Evolutionary conservation across 2,888 invertebrate genomes (phyloP), one percentile per base, ranked within the genome.

Genomic region (Kryphioiulus occultus): DNA sequence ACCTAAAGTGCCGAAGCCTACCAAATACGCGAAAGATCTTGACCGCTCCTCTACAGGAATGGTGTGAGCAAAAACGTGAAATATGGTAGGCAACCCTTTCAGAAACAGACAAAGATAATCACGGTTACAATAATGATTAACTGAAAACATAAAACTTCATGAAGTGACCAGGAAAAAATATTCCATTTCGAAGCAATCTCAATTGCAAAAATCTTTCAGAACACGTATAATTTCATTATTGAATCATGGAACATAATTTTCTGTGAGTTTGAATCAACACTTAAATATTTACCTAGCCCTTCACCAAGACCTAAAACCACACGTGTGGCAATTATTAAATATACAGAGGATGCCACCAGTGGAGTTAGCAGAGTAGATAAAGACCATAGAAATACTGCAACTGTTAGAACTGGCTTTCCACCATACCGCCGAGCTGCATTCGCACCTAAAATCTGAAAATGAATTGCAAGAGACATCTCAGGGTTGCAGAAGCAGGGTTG

Each of bases 1-100:
- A 15, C 95, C 95, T 86, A 95, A 94, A n/a, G 95, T 95, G 68
- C 95, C 95, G 88, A 94, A 94, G 19, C 95, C 95, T 83, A 95
- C 93, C 82, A 95, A 92, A 91, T 95, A 95, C 19, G 95, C 95
- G 92, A 95, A 95, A 0, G 95, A 95, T 89, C 95, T 92, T 4
- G 95, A 95, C 89, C 95, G 92, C 91, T 95, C 95, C 90, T 95
- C 95, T 22, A 94, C 94, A 26, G 95, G 95, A 90, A 95, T 94
- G 90, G 93, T 94, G 91, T 95, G 94, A 82, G 95, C 95, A 92
- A 95, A 95, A 89, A 95, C 93, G 91, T 95, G 95, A 92, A 95
- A 95, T 90, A 95, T 95, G 87, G 95, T 95, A 22, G 95, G 95
- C 88, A 95, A 92, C 89, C 95, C 95, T 95, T 47, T 47, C n/a